Evolutionary conservation across 2,888 invertebrate genomes (phyloP).

Genomic region (Standfussiana lucernea): DNA sequence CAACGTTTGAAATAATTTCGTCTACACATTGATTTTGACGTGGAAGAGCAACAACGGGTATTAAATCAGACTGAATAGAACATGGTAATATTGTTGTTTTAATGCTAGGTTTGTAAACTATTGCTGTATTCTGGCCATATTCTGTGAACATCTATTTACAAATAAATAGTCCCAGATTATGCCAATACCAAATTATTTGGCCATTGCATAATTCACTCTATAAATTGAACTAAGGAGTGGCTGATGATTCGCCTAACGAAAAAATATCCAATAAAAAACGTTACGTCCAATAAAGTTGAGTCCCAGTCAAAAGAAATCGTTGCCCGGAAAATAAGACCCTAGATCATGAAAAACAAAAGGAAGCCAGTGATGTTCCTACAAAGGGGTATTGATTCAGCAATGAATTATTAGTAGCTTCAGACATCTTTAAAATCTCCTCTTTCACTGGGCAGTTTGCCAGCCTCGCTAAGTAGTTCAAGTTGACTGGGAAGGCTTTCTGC

Average conservation of each 20-base stretch:
- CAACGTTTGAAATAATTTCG: conserved; percentile 15
- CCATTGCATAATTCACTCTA: not conserved
- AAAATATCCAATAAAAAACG: not conserved
- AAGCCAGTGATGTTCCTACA: conserved; percentile 25
- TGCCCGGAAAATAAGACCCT: conserved; percentile 18
- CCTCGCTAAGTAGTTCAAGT: conserved; percentile 51
- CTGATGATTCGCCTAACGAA: not conserved
- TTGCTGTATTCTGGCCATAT: not conserved
- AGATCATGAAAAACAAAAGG: conserved; percentile 24
- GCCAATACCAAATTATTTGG: too few species aligned
- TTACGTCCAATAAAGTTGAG: not conserved
- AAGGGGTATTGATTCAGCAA: conserved; percentile 54
- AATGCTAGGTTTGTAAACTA: not conserved
- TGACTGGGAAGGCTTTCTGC: conserved; percentile 34
- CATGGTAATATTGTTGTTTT: not conserved
- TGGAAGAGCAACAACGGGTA: not conserved
- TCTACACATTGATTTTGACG: not conserved
- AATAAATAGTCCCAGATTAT: not conserved
- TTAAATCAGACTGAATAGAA: not conserved
- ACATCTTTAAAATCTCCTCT: conserved; percentile 41
- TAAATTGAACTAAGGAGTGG: not conserved
- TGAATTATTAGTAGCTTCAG: conserved; percentile 53
- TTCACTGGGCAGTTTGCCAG: conserved; percentile 53
- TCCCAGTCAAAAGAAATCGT: conserved; percentile 26
- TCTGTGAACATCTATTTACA: not conserved